Base-by-base conservation (phyloP, 2,113 vertebrate genomes). In the Corythornis vintsioides region DNA sequence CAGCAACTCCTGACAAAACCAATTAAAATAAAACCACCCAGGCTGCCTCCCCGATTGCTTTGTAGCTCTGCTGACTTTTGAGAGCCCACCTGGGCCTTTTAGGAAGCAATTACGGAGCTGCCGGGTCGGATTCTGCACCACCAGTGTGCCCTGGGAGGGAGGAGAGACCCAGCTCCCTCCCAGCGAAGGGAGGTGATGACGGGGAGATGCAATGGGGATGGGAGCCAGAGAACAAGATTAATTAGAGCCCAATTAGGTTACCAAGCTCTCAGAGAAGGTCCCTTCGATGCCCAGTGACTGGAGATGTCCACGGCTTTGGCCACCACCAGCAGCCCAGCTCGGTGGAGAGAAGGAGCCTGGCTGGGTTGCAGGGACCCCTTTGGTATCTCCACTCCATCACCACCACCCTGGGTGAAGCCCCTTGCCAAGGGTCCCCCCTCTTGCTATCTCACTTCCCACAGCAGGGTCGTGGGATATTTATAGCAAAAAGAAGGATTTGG, bases 71-170 rank as follows among this genome's bases (percentile, higher is more conserved):
- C 83, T 64, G 89, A 90, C 86, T 86, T 86, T 6, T 7, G 55
- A 94, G 92, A 90, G 88, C 94, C 93, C 93, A 94, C 91, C 95
- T 94, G 95, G 92, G 89, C 84, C 75, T 95, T 94, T 92, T 89
- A 60, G 91, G 91, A 74, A 95, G 88, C 86, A 76, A 93, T 92
- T 86, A 75, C 2, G 25, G 88, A 55, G 52, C 31, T 5, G 77
- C 42, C 4, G 61, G 93, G 69, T 17, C 22, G 64, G 67, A 92
- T 91, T 85, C 89, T 7, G 45, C 17, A 2, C 77, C 6, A 2
- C 78, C 52, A 9, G 65, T 2, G 1, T 0, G 21, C 26, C 24
- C 3, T 38, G 38, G 38, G 8, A 16, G 40, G 2, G 0, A 78
- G 29, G 31, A 77, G 25, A 79, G 83, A 59, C 52, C 31, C 86